Base-by-base conservation (phyloP, 2,888 invertebrate genomes). In the Galerucella pusilla region DNA sequence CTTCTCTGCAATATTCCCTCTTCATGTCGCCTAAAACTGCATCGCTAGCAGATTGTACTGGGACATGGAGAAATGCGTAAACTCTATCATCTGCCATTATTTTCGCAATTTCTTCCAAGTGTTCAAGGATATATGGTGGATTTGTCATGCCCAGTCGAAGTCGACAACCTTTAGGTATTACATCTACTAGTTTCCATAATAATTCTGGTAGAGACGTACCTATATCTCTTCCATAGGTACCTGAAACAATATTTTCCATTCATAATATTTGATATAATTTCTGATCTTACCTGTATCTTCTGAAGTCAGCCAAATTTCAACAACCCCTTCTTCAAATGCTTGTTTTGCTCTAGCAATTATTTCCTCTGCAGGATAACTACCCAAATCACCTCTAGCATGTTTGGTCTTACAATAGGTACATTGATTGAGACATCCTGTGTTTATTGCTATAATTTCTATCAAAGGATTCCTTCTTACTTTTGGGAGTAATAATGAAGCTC, bases 331-430 rank as follows among this genome's bases (percentile, higher is more conserved):
- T 75, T 90, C 87, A 84, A 96, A 98, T 0, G 96, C 96, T 88
- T 97, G 96, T 49, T 90, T 88, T 0, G 97, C 98, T 78, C 98
- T 90, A 74, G 92, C 93, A 0, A 98, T 92, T 63, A 99, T 97
- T 86, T 98, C 96, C 66, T 94, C 94, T 0, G 96, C 94, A 0
- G 93, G 92, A 86, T 98, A 98, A 85, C 97, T 98, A 0, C 96
- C 97, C n/a, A 99, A 88, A 85, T 98, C 97, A 0, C 99, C 99
- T 68, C 99, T 88, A 0, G 99, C 99, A 87, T 98, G 97, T 85
- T 98, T 98, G 0, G 98, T 99, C 88, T 99, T 99, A 86, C 99
- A 99, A 85, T 99, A 99, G 0, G 99, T 98, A 87, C 99, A 99
- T 84, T 98, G 97, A 89, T 99, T 99, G 2, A 99, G 89, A 83